A percentile compares a stretch with the other conserved stretches of the same genome.
Evolutionary conservation across 2,113 vertebrate genomes (phyloP).

Genomic region (Silurus meridionalis): DNA sequence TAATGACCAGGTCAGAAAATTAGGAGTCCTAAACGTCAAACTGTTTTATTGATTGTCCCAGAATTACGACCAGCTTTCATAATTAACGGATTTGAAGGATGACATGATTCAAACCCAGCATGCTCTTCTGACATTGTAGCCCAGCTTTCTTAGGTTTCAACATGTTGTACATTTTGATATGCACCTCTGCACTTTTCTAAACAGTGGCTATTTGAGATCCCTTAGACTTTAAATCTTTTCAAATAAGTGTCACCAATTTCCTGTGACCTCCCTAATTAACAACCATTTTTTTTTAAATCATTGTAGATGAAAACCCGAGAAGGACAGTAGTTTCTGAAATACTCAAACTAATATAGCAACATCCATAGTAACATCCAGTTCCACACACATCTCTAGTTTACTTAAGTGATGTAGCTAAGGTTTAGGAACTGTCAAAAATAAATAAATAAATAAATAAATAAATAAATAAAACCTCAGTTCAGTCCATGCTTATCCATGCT

Average conservation of each 20-base stretch:
- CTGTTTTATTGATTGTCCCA: not conserved
- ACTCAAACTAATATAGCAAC: not conserved
- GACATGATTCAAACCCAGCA: not conserved
- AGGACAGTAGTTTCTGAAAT: not conserved
- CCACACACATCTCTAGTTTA: not conserved
- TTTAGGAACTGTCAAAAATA: not conserved
- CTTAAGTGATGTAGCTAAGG: not conserved
- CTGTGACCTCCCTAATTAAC: not conserved
- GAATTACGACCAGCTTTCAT: not conserved
- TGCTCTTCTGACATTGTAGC: not conserved
- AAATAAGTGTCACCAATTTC: not conserved
- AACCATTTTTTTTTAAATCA: not conserved
- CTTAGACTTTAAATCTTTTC: not conserved
- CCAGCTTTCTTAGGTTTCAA: not conserved
- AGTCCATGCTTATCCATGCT: not conserved
- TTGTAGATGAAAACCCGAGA: not conserved
- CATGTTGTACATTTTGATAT: not conserved
- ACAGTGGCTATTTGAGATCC: not conserved
- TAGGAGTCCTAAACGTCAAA: slow-evolving; percentile 1
- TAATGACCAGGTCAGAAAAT: not conserved
- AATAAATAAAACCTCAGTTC: not conserved
- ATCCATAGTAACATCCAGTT: not conserved
- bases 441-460: no score
- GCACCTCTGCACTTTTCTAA: not conserved
- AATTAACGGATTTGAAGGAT: not conserved